These are phyloP conservation scores for Ornithoptera priamus DNA, from an alignment of 2,888 invertebrate genomes.

Conservation along the genomic window DNA sequence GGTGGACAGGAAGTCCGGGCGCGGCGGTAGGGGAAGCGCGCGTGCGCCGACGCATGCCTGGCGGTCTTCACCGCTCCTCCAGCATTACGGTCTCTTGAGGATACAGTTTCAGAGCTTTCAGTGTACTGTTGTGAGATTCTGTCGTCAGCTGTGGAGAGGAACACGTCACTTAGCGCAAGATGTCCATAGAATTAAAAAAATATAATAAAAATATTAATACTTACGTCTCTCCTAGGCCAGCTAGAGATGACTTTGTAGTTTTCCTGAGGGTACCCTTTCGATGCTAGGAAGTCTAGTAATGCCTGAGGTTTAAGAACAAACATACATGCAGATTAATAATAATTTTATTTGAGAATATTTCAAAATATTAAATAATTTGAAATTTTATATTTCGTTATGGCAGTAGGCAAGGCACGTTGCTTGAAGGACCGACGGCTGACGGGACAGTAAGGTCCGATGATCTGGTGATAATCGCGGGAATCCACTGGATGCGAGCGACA, in stretches of 20 bases:
- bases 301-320: constrained; percentile 70
- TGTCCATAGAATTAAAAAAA: constrained; percentile 7
- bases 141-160: constrained; percentile 83
- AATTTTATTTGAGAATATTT: neutral
- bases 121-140: constrained; percentile 86
- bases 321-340: neutral
- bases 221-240: constrained; percentile 97
- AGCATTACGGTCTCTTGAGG: constrained; percentile 97
- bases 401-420: neutral
- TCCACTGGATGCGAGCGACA: too few relatives aligned
- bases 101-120: constrained; percentile 91
- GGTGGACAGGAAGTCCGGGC: neutral
- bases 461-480: too few relatives aligned
- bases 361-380: neutral
- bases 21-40: constrained; percentile 4
- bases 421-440: too few relatives aligned
- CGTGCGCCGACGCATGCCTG: constrained; percentile 28
- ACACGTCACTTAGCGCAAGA: neutral
- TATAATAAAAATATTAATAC: constrained; percentile 52
- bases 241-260: constrained; percentile 95
- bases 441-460: too few relatives aligned
- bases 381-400: neutral
- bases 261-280: constrained; percentile 92
- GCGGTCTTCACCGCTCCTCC: constrained; percentile 90
- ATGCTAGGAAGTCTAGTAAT: constrained; percentile 92